Conservation (phyloP, 2,113 vertebrate genomes). For the Turdus rufiventris region DNA sequence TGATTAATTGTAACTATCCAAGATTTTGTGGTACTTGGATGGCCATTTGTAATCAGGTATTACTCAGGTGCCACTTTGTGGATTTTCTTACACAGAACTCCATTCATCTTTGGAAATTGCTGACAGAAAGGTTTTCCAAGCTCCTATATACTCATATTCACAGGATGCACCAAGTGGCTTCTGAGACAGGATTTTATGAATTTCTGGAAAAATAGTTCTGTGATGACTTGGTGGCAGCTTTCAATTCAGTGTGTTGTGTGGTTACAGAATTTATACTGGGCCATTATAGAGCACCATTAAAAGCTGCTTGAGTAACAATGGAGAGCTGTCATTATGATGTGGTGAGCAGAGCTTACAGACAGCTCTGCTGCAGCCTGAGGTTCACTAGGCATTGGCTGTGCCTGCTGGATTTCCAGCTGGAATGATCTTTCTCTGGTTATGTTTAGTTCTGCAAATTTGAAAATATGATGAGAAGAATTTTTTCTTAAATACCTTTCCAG, state of each 20-base stretch:
- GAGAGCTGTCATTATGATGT: neutral
- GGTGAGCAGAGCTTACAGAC: neutral
- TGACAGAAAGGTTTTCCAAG: neutral
- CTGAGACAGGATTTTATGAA: neutral
- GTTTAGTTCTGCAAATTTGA: neutral
- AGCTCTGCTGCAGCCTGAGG: neutral
- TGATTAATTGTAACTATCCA: neutral
- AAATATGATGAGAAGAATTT: neutral
- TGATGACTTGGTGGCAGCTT: neutral
- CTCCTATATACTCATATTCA: neutral
- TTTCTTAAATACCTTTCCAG: neutral
- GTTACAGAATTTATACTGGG: neutral
- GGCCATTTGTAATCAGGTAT: neutral
- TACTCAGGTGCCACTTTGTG: neutral
- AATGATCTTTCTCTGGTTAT: neutral
- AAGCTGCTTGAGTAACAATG: neutral
- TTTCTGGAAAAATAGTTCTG: neutral
- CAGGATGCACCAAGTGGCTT: neutral
- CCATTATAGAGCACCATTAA: neutral
- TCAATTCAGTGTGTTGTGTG: neutral
- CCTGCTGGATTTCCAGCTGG: neutral
- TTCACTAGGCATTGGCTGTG: neutral
- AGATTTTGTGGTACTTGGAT: neutral
- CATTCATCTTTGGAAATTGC: neutral
- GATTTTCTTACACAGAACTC: neutral